Evolutionary conservation across 2,113 vertebrate genomes (phyloP), one percentile per base, ranked within the genome.

Genomic region (Speoplatyrhinus poulsoni): DNA sequence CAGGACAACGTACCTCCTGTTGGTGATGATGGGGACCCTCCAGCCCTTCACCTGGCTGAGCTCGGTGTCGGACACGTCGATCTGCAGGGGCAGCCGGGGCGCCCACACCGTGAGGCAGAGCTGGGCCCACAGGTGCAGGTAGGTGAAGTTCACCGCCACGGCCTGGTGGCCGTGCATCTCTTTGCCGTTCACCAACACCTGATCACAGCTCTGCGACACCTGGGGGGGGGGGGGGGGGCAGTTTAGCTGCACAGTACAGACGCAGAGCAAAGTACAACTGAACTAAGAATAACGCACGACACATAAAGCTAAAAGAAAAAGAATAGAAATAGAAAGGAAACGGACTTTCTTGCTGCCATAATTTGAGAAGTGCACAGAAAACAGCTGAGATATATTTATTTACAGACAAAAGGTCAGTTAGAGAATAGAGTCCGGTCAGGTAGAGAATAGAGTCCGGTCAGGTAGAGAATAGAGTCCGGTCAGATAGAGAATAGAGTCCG

Each of bases 1-100:
- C 7, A 5, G 50, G n/a, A 56, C 11, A 9, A 53, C 36, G 0
- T 80, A 96, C 97, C 97, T 96, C 84, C 94, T 95, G 81, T 94
- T 96, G 60, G 94, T 76, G 76, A 93, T 88, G 89, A 98, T 95
- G 0, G 97, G 98, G 11, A 99, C 93, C 84, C 98, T 91, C 98
- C 98, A 99, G 65, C 98, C 98, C 65, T 99, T 99, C 79, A 99
- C 92, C 92, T 98, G 98, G 86, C 96, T 99, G 62, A 99, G 93
- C 82, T 99, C 96, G 0, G 95, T 96, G 68, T 99, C 97, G 0
- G 96, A 99, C 86, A 99, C 93, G 60, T 98, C 95, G 0, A 99
- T 96, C 92, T 99, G 97, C 87, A 99, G 93, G 0, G 97, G 97
- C 0, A 99, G 93, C 4, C 96, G 87, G 0, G 98, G 96, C 0